Conservation (phyloP, 2,888 invertebrate genomes). For the Lutraria lutraria region DNA sequence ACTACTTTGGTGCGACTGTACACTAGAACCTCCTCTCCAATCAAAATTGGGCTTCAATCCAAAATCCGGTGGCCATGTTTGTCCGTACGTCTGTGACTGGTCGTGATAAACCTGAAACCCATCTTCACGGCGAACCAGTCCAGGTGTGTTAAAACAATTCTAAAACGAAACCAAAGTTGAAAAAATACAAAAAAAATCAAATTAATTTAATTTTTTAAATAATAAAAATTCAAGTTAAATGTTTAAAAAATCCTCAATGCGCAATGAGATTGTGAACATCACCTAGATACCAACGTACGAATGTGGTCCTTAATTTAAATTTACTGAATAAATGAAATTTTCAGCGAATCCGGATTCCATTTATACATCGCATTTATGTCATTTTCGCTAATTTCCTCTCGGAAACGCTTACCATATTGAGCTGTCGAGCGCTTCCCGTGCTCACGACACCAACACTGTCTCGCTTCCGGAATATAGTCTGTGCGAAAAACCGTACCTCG, state of each 20-base stretch:
- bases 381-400: constrained; percentile 54
- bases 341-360: neutral
- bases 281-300: neutral
- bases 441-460: constrained; percentile 21
- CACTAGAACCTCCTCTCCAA: neutral
- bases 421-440: constrained; percentile 27
- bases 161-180: neutral
- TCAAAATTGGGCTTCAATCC: constrained; percentile 7
- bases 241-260: too few relatives aligned
- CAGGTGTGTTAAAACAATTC: neutral
- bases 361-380: neutral
- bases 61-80: constrained; percentile 27
- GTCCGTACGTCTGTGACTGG: constrained; percentile 19
- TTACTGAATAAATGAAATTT: neutral
- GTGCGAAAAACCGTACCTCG: constrained; percentile 6
- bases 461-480: constrained; percentile 35
- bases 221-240: neutral
- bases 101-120: constrained; percentile 28
- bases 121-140: constrained; percentile 6
- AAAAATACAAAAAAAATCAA: neutral
- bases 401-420: constrained; percentile 53
- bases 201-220: neutral
- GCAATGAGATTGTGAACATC: neutral
- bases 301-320: neutral
- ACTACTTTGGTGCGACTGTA: neutral